Evolutionary conservation across 2,888 invertebrate species (phyloP).

Genomic region (Drosophila stalkeri): DNA sequence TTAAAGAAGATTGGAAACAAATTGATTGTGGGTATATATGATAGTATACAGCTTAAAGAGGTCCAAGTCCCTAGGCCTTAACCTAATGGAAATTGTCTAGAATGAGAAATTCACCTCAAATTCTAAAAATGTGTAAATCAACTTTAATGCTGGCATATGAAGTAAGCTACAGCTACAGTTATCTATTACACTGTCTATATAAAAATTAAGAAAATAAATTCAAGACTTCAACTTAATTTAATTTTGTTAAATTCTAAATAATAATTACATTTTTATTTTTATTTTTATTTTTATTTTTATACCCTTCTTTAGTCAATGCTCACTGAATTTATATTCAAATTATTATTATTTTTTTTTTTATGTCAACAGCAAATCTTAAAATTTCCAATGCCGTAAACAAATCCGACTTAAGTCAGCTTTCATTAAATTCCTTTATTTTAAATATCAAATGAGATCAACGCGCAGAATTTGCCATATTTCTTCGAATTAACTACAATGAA

Average conservation of each 20-base stretch:
- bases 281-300: no score
- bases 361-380: not conserved
- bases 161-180: no score
- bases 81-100: not conserved
- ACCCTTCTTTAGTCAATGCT: no score
- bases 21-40: not conserved
- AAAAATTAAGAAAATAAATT: no score
- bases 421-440: conserved; percentile 6
- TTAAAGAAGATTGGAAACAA: conserved; percentile 1
- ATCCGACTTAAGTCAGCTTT: conserved; percentile 6
- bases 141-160: no score
- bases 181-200: no score
- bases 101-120: not conserved
- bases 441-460: conserved; percentile 1
- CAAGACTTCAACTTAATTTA: no score
- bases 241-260: no score
- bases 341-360: not conserved
- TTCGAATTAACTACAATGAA: not conserved
- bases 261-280: no score
- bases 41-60: no score
- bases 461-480: not conserved
- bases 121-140: no score
- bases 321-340: not conserved
- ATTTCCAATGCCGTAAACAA: conserved; percentile 3
- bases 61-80: no score